Base-by-base conservation (phyloP, 2,113 vertebrate species). In the Pseudorasbora parva region DNA sequence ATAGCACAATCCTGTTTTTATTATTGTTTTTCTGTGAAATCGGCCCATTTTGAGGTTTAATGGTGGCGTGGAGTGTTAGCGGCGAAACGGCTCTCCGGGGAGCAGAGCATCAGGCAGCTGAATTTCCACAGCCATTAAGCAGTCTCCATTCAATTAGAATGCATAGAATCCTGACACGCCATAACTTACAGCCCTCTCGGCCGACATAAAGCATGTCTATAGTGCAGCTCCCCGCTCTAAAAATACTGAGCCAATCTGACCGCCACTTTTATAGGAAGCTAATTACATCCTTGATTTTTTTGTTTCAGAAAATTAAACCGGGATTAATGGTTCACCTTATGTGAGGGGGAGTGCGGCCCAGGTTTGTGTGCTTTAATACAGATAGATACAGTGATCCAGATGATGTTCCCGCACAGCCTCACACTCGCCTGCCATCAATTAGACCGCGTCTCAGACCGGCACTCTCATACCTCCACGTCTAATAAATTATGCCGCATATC, bases 401-500 rank as follows among this genome's bases (percentile, higher is more conserved):
- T 74, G 78, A 82, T 82, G 82, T 79, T 69, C 56, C 68, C 30
- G 45, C 68, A 59, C 17, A 78, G 54, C 15, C 56, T 45, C 82
- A 60, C 47, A 56, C 64, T 88, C 81, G 57, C 91, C 93, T 91
- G 94, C 92, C 92, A 95, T 97, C 96, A 96, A 94, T 96, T 95
- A 96, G 94, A 95, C 94, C 91, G 91, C 93, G 90, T 95, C 95
- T 95, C 94, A 92, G 92, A 89, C 92, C 93, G 92, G 93, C 82
- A 90, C 83, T 93, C 92, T 94, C 93, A 83, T 94, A 95, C 95
- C 95, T 96, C 91, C 91, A 92, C 93, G 93, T 95, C 94, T 95
- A 95, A 97, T 97, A 97, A 98, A 98, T 98, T 95, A 96, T 91
- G 90, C 89, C 84, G 91, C 92, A 91, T 91, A 94, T 94, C 94